phyloP scores from a whole-genome alignment of 2,888 invertebrate genomes.

The Mystacides longicornis region DNA sequence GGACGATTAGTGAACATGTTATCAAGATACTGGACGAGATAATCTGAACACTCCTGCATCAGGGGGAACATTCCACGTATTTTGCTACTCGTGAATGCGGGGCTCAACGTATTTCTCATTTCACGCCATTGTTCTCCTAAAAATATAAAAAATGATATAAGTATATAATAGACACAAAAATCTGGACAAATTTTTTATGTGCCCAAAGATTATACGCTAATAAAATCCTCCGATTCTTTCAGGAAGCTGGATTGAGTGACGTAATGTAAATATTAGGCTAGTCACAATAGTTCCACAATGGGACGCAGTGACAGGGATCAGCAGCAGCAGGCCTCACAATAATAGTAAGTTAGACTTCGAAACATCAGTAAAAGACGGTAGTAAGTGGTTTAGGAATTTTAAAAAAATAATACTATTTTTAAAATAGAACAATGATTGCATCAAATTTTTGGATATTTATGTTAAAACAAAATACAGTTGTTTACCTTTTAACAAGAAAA shows the following conservation, averaged over 20 bases:
- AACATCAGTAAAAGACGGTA: too few relatives aligned
- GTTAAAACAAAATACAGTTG: background rate
- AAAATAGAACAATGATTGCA: too few relatives aligned
- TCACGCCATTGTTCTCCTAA: conserved; percentile 28
- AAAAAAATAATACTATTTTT: too few relatives aligned
- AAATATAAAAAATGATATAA: background rate
- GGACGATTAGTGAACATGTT: background rate
- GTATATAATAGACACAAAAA: background rate
- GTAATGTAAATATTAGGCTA: too few relatives aligned
- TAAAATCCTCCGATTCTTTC: too few relatives aligned
- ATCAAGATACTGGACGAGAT: conserved; percentile 28
- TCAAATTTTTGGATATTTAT: too few relatives aligned
- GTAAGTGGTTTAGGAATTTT: too few relatives aligned
- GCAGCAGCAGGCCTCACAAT: too few relatives aligned
- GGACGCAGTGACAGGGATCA: too few relatives aligned
- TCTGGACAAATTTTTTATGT: background rate
- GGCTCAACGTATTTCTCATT: conserved; percentile 30
- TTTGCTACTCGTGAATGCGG: conserved; percentile 31
- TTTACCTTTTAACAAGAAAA: conserved; percentile 30
- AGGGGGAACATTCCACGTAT: conserved; percentile 31
- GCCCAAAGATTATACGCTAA: background rate
- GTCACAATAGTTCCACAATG: too few relatives aligned
- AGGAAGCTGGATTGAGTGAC: too few relatives aligned
- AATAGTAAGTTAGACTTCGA: too few relatives aligned
- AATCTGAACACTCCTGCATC: conserved; percentile 27